Percentiles rank a stretch among this genome's conserved stretches.
phyloP scores from a whole-genome alignment of 1,140 invertebrate species.

The Panagrolaimus sp. region DNA sequence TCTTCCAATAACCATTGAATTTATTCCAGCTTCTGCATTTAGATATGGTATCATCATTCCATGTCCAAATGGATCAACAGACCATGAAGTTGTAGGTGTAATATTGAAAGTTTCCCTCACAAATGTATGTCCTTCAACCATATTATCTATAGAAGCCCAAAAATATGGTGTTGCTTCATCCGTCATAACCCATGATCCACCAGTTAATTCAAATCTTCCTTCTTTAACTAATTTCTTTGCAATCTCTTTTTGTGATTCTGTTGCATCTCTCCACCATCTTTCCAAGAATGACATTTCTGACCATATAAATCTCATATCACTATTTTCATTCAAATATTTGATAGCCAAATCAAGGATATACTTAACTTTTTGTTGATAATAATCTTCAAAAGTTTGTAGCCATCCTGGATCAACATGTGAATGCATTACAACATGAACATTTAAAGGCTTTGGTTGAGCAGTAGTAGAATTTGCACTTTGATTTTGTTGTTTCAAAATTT shows the following conservation, averaged over 20 bases:
- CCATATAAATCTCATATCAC: conserved; percentile 43
- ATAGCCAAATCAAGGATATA: conserved; percentile 31
- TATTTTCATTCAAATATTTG: conserved; percentile 27
- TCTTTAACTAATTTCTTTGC: conserved; percentile 18
- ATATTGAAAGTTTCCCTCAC: conserved; percentile 27
- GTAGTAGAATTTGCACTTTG: neutral
- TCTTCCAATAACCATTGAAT: conserved; percentile 36
- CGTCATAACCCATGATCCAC: conserved; percentile 45
- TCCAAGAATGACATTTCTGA: conserved; percentile 45
- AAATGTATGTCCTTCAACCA: conserved; percentile 39
- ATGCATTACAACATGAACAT: conserved; percentile 35
- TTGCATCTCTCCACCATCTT: conserved; percentile 24
- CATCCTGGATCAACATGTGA: conserved; percentile 46
- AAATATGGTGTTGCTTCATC: conserved; percentile 45
- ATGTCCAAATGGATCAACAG: conserved; percentile 46
- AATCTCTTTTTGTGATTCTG: conserved; percentile 14
- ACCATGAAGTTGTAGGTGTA: conserved; percentile 37
- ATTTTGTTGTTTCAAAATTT: neutral
- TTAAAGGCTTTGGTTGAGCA: conserved; percentile 3
- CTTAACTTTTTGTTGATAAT: conserved; percentile 34
- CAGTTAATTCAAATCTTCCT: conserved; percentile 37
- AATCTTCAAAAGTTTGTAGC: conserved; percentile 44
- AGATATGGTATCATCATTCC: conserved; percentile 39
- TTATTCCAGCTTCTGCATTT: conserved; percentile 27
- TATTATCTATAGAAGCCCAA: conserved; percentile 41